Base-by-base conservation (phyloP, 2,797 vertebrate genomes). In the Falco novaeseelandiae region DNA sequence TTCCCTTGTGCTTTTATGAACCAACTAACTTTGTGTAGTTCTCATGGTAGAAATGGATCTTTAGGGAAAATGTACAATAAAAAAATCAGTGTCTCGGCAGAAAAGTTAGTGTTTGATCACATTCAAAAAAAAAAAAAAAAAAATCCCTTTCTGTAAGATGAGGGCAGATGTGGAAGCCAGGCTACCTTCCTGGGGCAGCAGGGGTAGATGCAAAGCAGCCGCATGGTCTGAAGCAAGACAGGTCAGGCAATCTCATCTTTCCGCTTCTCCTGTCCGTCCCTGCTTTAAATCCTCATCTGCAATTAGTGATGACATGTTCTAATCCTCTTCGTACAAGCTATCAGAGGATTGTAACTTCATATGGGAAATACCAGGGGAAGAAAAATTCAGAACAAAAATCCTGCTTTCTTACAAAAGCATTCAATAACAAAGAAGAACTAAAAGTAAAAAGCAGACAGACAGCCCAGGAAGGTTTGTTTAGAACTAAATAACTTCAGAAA, bases 271-370 rank as follows among this genome's bases (percentile, higher is more conserved):
- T 83, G 71, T 34, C 74, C 81, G 80, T 66, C 73, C 29, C 51
- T 73, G 57, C 55, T 70, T 89, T 79, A 92, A 96, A 95, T 89
- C 78, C 59, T 66, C 20, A 2, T 49, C 86, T 77, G 71, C 86
- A 93, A 38, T 95, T 95, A 87, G 52, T 32, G 59, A 87, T 71
- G 59, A 74, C 67, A 76, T 82, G 40, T 63, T 85, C 70, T 80
- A 96, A 93, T 96, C 86, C 52, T 83, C 83, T 94, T 87, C 88
- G 48, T 77, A 67, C 73, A 87, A 90, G 48, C 67, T 71, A 38
- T 49, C 59, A 77, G 78, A 87, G 40, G 48, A 92, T 83, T 90
- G 52, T 16, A 73, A 65, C 36, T 90, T 90, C 78, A 57, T 36
- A 29, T 36, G 12, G 81, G 63, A 92, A 90, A 96, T 67, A 77